Evolutionary conservation across 2,888 invertebrate species (phyloP).

Genomic region (Theretra japonica): DNA sequence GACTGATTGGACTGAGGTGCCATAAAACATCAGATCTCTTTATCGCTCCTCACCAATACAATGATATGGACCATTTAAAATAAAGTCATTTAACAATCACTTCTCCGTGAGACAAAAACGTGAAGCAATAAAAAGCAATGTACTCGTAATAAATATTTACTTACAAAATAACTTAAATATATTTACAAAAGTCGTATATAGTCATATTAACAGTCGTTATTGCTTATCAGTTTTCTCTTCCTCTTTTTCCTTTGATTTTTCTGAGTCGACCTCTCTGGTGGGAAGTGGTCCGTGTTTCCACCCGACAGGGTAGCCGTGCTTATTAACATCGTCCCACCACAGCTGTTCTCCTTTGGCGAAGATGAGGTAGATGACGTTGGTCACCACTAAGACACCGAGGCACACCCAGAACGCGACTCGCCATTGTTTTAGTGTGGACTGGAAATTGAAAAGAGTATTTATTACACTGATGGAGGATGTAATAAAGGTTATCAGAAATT

Average conservation of each 20-base stretch:
- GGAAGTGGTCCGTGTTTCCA: slow-evolving; percentile 76
- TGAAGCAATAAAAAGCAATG: not conserved
- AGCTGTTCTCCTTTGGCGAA: slow-evolving; percentile 91
- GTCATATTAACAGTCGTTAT: slow-evolving; percentile 32
- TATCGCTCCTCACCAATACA: no score
- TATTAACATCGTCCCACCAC: slow-evolving; percentile 88
- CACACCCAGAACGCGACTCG: slow-evolving; percentile 92
- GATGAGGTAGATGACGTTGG: slow-evolving; percentile 88
- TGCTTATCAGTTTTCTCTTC: slow-evolving; percentile 54
- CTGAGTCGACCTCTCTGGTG: slow-evolving; percentile 55
- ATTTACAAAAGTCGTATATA: slow-evolving; percentile 46
- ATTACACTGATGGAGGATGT: no score
- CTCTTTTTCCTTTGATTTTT: slow-evolving; percentile 51
- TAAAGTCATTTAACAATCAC: not conserved
- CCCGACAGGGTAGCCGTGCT: slow-evolving; percentile 70
- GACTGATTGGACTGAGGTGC: no score
- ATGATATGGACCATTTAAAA: no score
- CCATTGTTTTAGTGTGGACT: slow-evolving; percentile 89
- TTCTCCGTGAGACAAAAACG: no score
- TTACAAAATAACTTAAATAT: slow-evolving; percentile 35
- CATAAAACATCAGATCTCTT: no score
- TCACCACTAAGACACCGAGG: slow-evolving; percentile 86
- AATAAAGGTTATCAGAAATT: no score
- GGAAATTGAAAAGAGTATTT: slow-evolving; percentile 44
- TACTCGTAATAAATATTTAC: slow-evolving; percentile 8